Base-by-base conservation (phyloP, 2,888 invertebrate genomes). In the Rhingia rostrata region DNA sequence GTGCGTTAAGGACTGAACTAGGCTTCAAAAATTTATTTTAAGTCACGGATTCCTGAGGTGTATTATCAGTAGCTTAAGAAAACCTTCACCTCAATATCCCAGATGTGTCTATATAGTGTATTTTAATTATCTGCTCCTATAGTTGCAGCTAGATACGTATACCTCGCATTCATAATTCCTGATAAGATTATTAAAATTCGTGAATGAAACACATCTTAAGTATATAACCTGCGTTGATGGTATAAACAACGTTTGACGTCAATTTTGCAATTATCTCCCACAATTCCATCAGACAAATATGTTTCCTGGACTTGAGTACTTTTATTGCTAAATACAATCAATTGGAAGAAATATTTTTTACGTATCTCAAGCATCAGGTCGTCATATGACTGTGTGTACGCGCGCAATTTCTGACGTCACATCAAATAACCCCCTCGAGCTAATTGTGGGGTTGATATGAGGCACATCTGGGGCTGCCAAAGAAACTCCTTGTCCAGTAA, bases 311-410 rank as follows among this genome's bases (percentile, higher is more conserved):
- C 14, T 47, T 60, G 32, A 39, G 39, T 1, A 41, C n/a, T 51
- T 43, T 35, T 35, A 22, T 45, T 67, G 45, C 35, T 45, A 69
- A n/a, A 22, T 37, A 32, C 4, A 49, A 32, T 32, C 37, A 63
- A 69, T 60, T 14, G 32, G 39, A 47, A 53, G 32, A 37, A 14
- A n/a, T 32, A 39, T 12, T 2, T n/a, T 12, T 7, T 4, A 32
- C 43, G 30, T 35, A 74, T 10, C 33, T 39, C 33, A 49, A 64
- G 37, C 43, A 12, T 12, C 33, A 58, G 10, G 4, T 33, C 22
- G 41, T 72, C 66, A 79, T 53, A 79, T 72, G 54, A 61, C 37
- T 37, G 39, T 12, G 39, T 12, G 49, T 58, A 41, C 30, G 32
- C 32, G 41, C 30, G 32, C 32, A 14, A 43, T 39, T 10, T 60